phyloP scores from a whole-genome alignment of 2,888 invertebrate species.

The Drosophila buzzatii region DNA sequence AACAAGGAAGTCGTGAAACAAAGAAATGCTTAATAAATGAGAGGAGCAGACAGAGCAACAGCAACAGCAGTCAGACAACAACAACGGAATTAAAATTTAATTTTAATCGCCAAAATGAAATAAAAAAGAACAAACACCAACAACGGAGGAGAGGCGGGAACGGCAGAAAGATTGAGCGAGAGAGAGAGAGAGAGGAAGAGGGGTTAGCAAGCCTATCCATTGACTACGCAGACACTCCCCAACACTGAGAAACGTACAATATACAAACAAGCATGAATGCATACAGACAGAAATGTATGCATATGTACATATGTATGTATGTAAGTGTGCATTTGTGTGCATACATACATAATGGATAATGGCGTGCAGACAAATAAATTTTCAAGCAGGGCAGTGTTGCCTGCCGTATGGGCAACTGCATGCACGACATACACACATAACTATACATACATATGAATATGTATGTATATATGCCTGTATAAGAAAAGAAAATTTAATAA shows the following conservation, averaged over 20 bases:
- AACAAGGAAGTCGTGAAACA: slow-evolving; percentile 78
- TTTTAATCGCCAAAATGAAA: slow-evolving; percentile 76
- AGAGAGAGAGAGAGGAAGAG: slow-evolving; percentile 3
- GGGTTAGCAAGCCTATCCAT: slow-evolving; percentile 30
- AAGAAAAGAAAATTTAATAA: slow-evolving; percentile 66
- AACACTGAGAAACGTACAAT: slow-evolving; percentile 19
- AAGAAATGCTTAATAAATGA: slow-evolving; percentile 67
- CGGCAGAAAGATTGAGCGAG: neutral
- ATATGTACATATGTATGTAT: slow-evolving; percentile 7
- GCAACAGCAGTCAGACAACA: slow-evolving; percentile 52
- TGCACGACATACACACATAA: slow-evolving; percentile 21
- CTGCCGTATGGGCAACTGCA: slow-evolving; percentile 31
- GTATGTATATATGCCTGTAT: slow-evolving; percentile 6
- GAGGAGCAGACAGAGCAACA: slow-evolving; percentile 29
- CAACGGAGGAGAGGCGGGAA: slow-evolving; percentile 2
- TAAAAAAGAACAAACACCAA: slow-evolving; percentile 52
- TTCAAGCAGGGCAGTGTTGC: slow-evolving; percentile 53
- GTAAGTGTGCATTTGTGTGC: neutral
- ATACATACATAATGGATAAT: slow-evolving; percentile 61
- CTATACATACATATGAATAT: slow-evolving; percentile 1
- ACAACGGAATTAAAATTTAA: slow-evolving; percentile 76
- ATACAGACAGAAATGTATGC: slow-evolving; percentile 24
- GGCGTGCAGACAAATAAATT: slow-evolving; percentile 78
- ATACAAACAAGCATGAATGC: slow-evolving; percentile 17
- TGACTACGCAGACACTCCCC: slow-evolving; percentile 42